Conservation (phyloP, 2,797 vertebrate species). For the Amniataba percoides region DNA sequence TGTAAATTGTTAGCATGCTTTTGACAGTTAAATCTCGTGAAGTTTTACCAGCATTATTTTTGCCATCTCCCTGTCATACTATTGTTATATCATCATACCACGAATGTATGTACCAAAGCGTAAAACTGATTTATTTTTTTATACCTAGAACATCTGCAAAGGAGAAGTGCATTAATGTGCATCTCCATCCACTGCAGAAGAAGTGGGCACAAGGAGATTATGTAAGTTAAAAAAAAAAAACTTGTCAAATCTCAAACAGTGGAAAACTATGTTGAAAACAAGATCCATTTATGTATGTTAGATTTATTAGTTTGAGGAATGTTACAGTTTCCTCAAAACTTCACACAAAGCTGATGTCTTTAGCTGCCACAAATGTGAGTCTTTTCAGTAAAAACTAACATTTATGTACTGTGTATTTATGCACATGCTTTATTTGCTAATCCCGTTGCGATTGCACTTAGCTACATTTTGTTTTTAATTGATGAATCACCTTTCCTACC, state of each 20-base stretch:
- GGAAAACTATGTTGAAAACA: too few relatives aligned
- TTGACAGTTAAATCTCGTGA: neutral
- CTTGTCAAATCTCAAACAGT: too few relatives aligned
- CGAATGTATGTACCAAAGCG: too few relatives aligned
- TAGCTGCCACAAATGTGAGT: neutral
- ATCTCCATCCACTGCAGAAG: neutral
- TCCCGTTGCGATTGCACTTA: too few relatives aligned
- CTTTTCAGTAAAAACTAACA: too few relatives aligned
- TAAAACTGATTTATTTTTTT: too few relatives aligned
- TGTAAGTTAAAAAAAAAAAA: neutral
- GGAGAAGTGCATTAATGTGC: neutral
- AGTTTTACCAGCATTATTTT: neutral
- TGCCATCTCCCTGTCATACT: too few relatives aligned
- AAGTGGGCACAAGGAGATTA: neutral
- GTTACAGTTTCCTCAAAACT: neutral
- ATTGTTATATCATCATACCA: too few relatives aligned
- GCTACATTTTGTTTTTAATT: too few relatives aligned
- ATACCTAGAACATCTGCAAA: neutral
- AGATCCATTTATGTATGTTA: neutral
- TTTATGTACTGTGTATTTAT: neutral
- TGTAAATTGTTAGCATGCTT: neutral
- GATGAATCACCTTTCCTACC: too few relatives aligned
- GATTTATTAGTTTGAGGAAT: neutral
- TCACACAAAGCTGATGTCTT: neutral
- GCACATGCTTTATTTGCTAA: too few relatives aligned